phyloP scores from a whole-genome alignment of 2,113 vertebrate species.

The Oreochromis tanganicae region DNA sequence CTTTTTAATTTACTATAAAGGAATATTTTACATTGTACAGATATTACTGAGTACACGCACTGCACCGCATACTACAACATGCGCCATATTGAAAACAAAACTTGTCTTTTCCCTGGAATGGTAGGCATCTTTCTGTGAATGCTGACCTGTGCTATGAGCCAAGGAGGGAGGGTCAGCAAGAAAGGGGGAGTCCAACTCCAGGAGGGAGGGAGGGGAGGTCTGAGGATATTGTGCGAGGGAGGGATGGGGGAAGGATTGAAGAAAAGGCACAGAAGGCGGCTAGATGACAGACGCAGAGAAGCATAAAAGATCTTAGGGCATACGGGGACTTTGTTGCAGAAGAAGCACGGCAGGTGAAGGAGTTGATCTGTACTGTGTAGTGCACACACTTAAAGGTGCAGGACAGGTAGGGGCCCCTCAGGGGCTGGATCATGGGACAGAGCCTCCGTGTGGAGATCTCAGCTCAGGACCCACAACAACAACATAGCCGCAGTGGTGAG shows the following conservation, averaged over 20 bases:
- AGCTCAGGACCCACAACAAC: conserved; percentile 54
- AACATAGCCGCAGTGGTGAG: conserved; percentile 62
- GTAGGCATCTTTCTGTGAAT: conserved; percentile 84
- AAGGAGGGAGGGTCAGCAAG: conserved; percentile 31
- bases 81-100: conserved; percentile 65
- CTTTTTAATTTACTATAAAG: neutral
- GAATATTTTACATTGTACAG: neutral
- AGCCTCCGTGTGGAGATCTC: conserved; percentile 67
- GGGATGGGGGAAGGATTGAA: conserved; percentile 52
- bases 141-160: conserved; percentile 72
- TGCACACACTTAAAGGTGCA: conserved; percentile 26
- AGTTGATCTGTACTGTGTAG: neutral
- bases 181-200: conserved; percentile 63
- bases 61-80: neutral
- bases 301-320: conserved; percentile 55
- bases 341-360: conserved; percentile 17
- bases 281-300: conserved; percentile 73
- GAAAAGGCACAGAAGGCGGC: conserved; percentile 60
- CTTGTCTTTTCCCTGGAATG: conserved; percentile 82
- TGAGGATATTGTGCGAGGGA: conserved; percentile 52
- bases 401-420: conserved; percentile 63
- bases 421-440: conserved; percentile 79
- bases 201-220: conserved; percentile 63
- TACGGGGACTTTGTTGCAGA: neutral
- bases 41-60: neutral